Evolutionary conservation across 1,140 invertebrate genomes (phyloP), one percentile per base, ranked within the genome.

Genomic region (Spodoptera frugiperda): DNA sequence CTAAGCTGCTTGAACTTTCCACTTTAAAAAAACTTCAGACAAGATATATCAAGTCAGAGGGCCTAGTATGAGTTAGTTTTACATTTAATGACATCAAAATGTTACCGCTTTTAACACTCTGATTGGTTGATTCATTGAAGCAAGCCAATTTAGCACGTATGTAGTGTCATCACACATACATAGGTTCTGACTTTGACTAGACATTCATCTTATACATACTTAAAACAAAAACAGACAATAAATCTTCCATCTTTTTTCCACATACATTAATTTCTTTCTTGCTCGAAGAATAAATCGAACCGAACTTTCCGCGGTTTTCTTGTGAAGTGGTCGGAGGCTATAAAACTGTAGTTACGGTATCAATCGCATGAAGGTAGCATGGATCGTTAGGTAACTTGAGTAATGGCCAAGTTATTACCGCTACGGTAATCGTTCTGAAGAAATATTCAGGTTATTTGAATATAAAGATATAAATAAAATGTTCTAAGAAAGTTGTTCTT

Each of bases 321-420:
- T 63, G 59, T 25, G 3, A 1, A 11, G 1, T 49, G 17, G 9
- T 4, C 1, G n/a, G 11, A 5, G 48, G 73, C 73, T 39, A 76
- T 76, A 76, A 76, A 76, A 76, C 21, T 19, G 73, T 54, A 76
- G 73, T 76, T 76, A 55, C 49, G 48, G 59, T 63, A 76, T 76
- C 73, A 76, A 76, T 76, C 73, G 73, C 59, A 67, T 39, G 54
- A 61, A 74, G 55, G 51, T 57, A 59, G 48, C 55, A 51, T 54
- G 55, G 72, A 44, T 63, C 72, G 57, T 74, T 61, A 53, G 57
- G 57, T 72, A 72, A 25, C 53, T 48, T 72, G 70, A 72, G 70
- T 72, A 72, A 72, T 59, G 70, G 67, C 30, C 17, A 46, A 72
- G 33, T 72, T 72, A 72, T 72, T 72, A 54, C 19, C 44, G 9